Conservation (phyloP, 2,797 vertebrate genomes). For the Picus viridis region DNA sequence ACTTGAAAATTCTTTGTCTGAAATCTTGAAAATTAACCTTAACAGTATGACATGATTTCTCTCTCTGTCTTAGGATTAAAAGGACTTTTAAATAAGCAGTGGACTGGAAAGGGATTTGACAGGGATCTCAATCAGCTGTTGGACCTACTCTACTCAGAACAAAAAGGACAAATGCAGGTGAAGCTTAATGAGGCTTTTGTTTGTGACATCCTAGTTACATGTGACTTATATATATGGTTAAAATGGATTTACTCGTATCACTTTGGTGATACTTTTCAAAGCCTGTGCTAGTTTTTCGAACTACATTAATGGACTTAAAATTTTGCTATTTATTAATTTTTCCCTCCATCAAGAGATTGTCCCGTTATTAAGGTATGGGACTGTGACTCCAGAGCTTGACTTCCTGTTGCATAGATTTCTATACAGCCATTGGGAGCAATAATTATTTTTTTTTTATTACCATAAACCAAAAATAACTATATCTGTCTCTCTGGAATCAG, state of each 20-base stretch:
- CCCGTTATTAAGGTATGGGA: background rate
- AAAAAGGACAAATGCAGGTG: slow-evolving; percentile 77
- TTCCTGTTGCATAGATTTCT: background rate
- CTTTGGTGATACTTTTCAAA: background rate
- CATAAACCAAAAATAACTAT: background rate
- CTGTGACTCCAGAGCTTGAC: background rate
- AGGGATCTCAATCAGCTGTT: slow-evolving; percentile 84
- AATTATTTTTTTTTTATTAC: background rate
- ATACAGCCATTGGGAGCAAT: accelerated
- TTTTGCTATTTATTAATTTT: background rate
- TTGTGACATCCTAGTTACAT: background rate
- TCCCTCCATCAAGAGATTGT: background rate
- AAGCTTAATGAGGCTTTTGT: slow-evolving; percentile 34
- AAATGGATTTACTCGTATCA: slow-evolving; percentile 5
- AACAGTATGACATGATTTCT: background rate
- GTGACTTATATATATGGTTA: background rate
- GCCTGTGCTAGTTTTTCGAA: background rate
- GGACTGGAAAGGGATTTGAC: slow-evolving; percentile 89
- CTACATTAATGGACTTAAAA: background rate
- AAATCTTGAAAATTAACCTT: background rate
- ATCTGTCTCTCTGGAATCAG: background rate
- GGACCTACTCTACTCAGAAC: slow-evolving; percentile 75
- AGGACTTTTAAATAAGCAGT: slow-evolving; percentile 85
- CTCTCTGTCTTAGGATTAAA: slow-evolving; percentile 81
- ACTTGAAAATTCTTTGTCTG: background rate